These are phyloP conservation scores for Paratilapia polleni DNA, from an alignment of 2,113 vertebrate species.

Conservation along the genomic window DNA sequence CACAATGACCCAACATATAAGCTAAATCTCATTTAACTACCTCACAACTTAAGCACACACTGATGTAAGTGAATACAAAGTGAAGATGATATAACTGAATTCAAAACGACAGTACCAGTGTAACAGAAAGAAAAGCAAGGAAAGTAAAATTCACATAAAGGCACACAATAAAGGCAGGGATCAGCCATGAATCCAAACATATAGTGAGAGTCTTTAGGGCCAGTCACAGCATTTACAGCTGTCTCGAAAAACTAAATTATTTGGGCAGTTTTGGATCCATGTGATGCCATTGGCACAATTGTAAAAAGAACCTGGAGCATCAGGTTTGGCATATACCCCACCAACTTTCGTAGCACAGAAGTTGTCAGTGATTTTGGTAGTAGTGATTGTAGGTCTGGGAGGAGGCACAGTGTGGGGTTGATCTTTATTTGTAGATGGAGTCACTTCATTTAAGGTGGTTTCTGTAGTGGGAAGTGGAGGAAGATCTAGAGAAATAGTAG, in stretches of 20 bases:
- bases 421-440: not conserved
- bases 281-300: slow-evolving; percentile 54
- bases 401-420: not conserved
- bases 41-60: too few relatives aligned
- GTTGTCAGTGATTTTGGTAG: not conserved
- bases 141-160: too few relatives aligned
- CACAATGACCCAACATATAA: too few relatives aligned
- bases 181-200: not conserved
- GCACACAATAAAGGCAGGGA: too few relatives aligned
- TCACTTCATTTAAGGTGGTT: not conserved
- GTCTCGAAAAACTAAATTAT: slow-evolving; percentile 50
- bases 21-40: too few relatives aligned
- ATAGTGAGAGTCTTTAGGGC: slow-evolving; percentile 24
- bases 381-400: not conserved
- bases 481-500: slow-evolving; percentile 25
- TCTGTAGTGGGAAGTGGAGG: slow-evolving; percentile 10
- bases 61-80: too few relatives aligned
- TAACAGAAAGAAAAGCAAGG: too few relatives aligned
- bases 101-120: too few relatives aligned
- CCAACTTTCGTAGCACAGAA: slow-evolving; percentile 60
- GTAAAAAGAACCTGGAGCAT: slow-evolving; percentile 51
- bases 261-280: slow-evolving; percentile 44
- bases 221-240: slow-evolving; percentile 71
- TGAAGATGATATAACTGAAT: too few relatives aligned
- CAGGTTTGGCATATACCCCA: slow-evolving; percentile 65